phyloP scores from a whole-genome alignment of 2,888 invertebrate species.

The Biston stratarius region DNA sequence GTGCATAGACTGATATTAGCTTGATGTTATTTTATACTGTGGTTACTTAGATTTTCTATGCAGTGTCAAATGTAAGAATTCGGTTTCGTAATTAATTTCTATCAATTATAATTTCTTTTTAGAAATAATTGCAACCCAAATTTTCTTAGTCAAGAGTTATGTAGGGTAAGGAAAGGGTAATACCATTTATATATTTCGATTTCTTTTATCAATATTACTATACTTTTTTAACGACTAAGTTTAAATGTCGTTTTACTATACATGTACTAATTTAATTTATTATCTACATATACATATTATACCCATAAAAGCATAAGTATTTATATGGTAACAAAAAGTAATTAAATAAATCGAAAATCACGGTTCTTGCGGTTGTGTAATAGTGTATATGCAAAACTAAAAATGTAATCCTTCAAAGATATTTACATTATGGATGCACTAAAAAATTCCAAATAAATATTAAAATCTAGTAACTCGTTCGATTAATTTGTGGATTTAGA shows the following conservation, averaged over 20 bases:
- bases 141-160: background rate
- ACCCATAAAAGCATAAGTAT: background rate
- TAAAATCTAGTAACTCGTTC: too few species aligned
- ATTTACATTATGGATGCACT: too few species aligned
- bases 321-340: slow-evolving; percentile 13
- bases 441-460: too few species aligned
- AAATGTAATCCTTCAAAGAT: too few species aligned
- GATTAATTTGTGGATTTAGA: too few species aligned
- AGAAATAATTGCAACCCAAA: background rate
- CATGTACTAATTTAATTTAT: background rate
- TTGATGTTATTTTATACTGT: slow-evolving; percentile 8
- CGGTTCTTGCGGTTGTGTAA: slow-evolving; percentile 62
- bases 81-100: background rate
- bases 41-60: slow-evolving; percentile 1
- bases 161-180: background rate
- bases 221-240: slow-evolving; percentile 27
- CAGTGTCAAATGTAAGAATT: background rate
- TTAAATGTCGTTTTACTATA: slow-evolving; percentile 6
- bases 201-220: background rate
- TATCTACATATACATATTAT: background rate
- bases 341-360: slow-evolving; percentile 48
- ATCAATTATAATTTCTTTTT: background rate
- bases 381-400: slow-evolving; percentile 30
- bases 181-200: too few species aligned
- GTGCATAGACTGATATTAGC: slow-evolving; percentile 26